Base-by-base conservation (phyloP, 1,140 invertebrate genomes). In the Melitaea cinxia region DNA sequence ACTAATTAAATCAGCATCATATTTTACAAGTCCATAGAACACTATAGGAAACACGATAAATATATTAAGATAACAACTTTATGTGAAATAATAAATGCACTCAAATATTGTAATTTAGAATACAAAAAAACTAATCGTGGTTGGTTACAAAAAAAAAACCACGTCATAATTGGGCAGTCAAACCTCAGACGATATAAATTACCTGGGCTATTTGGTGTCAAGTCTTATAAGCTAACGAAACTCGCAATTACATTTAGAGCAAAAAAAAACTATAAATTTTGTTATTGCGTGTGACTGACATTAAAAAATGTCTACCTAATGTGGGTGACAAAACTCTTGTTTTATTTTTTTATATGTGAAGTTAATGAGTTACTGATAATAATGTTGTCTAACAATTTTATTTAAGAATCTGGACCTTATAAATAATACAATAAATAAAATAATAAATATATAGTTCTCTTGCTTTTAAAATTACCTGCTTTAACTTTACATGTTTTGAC, bases 1-100 rank as follows among this genome's bases (percentile, higher is more conserved):
- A 19, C 39, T 73, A 64, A 73, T 70, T 60, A 64, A 69, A 57
- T 66, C 67, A 70, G 55, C 67, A 66, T 54, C 55, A 37, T 55
- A 70, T 67, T 67, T 49, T 47, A 17, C 14, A 56, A 35, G 12
- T 39, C 12, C 37, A 33, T 10, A 12, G 7, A 17, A 21, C n/a
- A 21, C 17, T 47, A 23, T 23, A 47, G n/a, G 6, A 23, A 23
- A 47, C 19, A 14, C 4, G 42, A 23, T 24, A 12, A 21, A 3
- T 5, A 47, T 19, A 24, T 47, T 47, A 47, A 47, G 15, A 42
- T 17, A 17, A 42, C 14, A 42, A 42, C 9, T 9, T 42, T 17
- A n/a, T 37, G n/a, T 37, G 14, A 17, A 6, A 42, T 15, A 42
- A 42, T 42, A 42, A 42, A 42, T 17, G n/a, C 15, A 15, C 9